Evolutionary conservation across 2,888 invertebrate genomes (phyloP), one percentile per base, ranked within the genome.

Genomic region (Sarcophaga carnaria): DNA sequence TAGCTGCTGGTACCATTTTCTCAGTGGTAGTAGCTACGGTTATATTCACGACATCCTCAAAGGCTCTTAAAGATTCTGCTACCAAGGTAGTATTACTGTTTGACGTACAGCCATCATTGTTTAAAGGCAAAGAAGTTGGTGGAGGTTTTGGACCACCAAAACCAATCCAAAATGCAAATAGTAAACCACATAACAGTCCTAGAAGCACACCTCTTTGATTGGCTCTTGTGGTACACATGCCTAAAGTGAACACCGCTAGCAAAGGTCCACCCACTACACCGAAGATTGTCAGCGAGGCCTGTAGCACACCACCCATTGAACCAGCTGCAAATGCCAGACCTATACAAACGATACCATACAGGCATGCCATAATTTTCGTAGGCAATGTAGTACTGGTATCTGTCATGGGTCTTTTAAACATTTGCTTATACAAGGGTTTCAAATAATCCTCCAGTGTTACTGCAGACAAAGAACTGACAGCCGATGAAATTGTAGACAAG

Each of bases 391-490:
- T 93, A 76, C 91, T 92, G 8, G 92, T 91, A 78, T 94, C 94
- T 1, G 94, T 88, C 27, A 95, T 89, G 3, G 94, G 91, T 14
- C 89, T 91, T 71, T 94, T 94, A 70, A 93, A 93, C 17, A 94
- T 89, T n/a, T 88, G 79, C 84, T 92, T 91, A 88, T 94, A 94
- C 27, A 94, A 81, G 2, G 94, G 94, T 93, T 96, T 96, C 2
- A 98, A 93, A 89, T 98, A 97, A 93, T 99, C 98, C 90, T 97
- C 96, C 63, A 98, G 94, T 0, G 98, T 97, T 3, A 98, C 97
- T 1, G 98, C 98, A 1, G 98, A 96, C 17, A 99, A 94, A 1
- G 98, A 97, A 91, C 98, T 98, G 80, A 98, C 95, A 0, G 98
- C 96, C 0, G 98, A 98, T 0, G 98, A 98, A 80, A 99, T 96